A percentile compares a stretch with the other conserved stretches of the same genome.
Conservation (phyloP, 2,888 invertebrate species). For the Chrysomela aeneicollis region DNA sequence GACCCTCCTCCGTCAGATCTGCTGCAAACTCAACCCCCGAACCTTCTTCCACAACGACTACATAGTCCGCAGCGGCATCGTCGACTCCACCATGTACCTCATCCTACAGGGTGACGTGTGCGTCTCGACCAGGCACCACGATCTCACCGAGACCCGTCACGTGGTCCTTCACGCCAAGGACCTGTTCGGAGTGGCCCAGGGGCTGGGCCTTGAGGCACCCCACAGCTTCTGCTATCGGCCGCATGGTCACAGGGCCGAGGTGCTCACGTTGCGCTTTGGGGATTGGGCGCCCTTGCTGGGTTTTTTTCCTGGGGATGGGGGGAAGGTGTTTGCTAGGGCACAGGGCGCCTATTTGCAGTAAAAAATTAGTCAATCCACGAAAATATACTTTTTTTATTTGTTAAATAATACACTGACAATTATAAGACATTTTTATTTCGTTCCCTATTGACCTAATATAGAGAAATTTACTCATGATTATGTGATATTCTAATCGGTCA, state of each 20-base stretch:
- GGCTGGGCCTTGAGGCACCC: conserved; percentile 63
- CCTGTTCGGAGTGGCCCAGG: conserved; percentile 67
- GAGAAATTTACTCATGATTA: too few relatives aligned
- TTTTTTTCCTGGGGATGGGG: conserved; percentile 50
- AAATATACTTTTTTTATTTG: too few relatives aligned
- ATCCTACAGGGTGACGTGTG: conserved; percentile 67
- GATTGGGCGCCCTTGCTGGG: conserved; percentile 64
- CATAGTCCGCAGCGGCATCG: conserved; percentile 66
- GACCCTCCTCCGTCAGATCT: conserved; percentile 64
- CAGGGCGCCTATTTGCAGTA: conserved; percentile 30
- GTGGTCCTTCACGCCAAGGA: conserved; percentile 65
- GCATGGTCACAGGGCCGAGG: conserved; percentile 62
- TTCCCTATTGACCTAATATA: too few relatives aligned
- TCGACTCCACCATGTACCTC: conserved; percentile 67
- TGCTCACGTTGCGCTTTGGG: conserved; percentile 63
- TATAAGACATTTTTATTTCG: too few relatives aligned
- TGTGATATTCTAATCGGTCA: too few relatives aligned
- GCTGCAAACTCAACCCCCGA: conserved; percentile 63
- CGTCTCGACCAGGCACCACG: conserved; percentile 65
- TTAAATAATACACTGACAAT: too few relatives aligned
- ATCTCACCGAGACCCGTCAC: conserved; percentile 63
- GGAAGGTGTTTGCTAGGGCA: conserved; percentile 47
- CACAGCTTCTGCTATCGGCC: conserved; percentile 67
- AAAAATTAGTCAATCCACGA: too few relatives aligned
- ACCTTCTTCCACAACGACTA: conserved; percentile 67